Percentiles rank a stretch among this genome's conserved stretches.
These are phyloP conservation scores for Cheilosia vulpina DNA, from an alignment of 2,888 invertebrate species.

Conservation along the genomic window DNA sequence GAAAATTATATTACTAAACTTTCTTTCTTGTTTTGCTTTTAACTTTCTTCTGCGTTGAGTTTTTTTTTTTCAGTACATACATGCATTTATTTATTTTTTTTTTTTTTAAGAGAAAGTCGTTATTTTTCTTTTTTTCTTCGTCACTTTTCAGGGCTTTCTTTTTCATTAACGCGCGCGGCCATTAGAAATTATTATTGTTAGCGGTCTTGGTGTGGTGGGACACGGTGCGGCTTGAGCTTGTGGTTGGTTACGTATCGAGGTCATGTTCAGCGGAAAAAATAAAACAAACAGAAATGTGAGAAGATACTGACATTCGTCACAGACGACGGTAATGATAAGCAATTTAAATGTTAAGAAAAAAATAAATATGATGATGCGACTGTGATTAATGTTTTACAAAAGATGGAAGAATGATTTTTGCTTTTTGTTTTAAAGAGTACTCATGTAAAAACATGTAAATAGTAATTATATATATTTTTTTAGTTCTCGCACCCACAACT, in stretches of 20 bases:
- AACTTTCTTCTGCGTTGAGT: slow-evolving; percentile 61
- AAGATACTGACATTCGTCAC: slow-evolving; percentile 24
- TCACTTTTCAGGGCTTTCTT: slow-evolving; percentile 62
- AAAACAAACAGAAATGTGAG: slow-evolving; percentile 27
- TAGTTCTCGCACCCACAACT: no score
- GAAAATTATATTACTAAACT: slow-evolving; percentile 63
- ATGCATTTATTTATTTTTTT: slow-evolving; percentile 10
- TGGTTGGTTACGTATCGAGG: slow-evolving; percentile 57
- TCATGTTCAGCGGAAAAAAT: slow-evolving; percentile 52
- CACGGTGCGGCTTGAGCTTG: slow-evolving; percentile 7
- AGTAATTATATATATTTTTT: no score
- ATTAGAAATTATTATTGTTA: slow-evolving; percentile 52
- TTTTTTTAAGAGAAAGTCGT: slow-evolving; percentile 55
- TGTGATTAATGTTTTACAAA: slow-evolving; percentile 23
- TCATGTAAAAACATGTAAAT: no score
- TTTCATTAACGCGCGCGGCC: slow-evolving; percentile 34
- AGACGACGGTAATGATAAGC: slow-evolving; percentile 22
- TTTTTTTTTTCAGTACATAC: background rate
- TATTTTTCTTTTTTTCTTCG: slow-evolving; percentile 35
- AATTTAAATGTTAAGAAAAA: slow-evolving; percentile 14
- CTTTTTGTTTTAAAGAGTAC: background rate
- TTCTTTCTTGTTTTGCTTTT: slow-evolving; percentile 67
- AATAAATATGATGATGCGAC: background rate
- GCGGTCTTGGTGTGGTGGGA: slow-evolving; percentile 8
- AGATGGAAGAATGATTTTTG: slow-evolving; percentile 32